phyloP scores from a whole-genome alignment of 2,797 vertebrate genomes.

The Tragopan temminckii region DNA sequence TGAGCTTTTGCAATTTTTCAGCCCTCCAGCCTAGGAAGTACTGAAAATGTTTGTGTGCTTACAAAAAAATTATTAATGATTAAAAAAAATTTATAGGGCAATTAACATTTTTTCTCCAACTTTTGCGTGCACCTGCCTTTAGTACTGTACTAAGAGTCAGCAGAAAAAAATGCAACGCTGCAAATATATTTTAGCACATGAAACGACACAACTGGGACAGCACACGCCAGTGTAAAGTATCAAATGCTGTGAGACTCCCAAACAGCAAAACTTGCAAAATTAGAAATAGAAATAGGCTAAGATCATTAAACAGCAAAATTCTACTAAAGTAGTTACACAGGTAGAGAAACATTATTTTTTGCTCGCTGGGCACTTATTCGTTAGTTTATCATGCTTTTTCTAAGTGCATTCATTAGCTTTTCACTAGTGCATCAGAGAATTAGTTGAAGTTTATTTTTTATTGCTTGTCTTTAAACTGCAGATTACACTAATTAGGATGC shows the following conservation, averaged over 20 bases:
- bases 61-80: background rate
- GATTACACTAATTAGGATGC: background rate
- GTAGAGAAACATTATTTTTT: conserved; percentile 43
- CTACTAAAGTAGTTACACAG: conserved; percentile 49
- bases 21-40: background rate
- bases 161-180: conserved; percentile 64
- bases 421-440: background rate
- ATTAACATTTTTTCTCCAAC: background rate
- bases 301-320: conserved; percentile 58
- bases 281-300: conserved; percentile 71
- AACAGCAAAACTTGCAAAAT: conserved; percentile 74
- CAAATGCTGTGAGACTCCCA: conserved; percentile 34
- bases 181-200: conserved; percentile 66
- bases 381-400: conserved; percentile 4
- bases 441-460: background rate
- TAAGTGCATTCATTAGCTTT: conserved; percentile 19
- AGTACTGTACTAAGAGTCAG: conserved; percentile 38
- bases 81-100: background rate
- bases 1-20: background rate
- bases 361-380: conserved; percentile 41
- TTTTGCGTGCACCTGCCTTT: conserved; percentile 30
- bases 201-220: conserved; percentile 77
- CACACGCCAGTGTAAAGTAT: conserved; percentile 48
- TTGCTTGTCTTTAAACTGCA: background rate
- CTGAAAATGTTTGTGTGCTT: background rate